A percentile compares a stretch with the other conserved stretches of the same genome.
Evolutionary conservation across 2,113 vertebrate species (phyloP).

Genomic region (Tichodroma muraria): DNA sequence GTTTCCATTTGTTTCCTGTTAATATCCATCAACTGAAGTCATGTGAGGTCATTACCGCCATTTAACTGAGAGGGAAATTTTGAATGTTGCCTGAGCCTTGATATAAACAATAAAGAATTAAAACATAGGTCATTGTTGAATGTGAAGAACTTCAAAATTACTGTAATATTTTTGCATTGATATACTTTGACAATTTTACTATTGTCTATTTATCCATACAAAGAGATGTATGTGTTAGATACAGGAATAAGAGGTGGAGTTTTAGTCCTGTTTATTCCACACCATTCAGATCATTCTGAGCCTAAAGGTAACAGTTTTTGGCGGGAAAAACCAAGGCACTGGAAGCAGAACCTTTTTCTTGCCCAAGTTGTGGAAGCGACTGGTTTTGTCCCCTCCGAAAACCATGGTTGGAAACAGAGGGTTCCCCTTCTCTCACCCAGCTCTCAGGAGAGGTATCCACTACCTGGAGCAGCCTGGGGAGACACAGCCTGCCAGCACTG

Average conservation of each 20-base stretch:
- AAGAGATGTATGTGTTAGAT: neutral
- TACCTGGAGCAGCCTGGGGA: neutral
- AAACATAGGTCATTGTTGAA: neutral
- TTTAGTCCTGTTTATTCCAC: neutral
- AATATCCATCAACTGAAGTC: neutral
- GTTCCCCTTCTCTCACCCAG: neutral
- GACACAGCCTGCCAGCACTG: neutral
- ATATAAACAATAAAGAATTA: neutral
- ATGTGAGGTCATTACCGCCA: neutral
- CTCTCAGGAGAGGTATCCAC: neutral
- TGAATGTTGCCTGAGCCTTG: neutral
- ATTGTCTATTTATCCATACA: neutral
- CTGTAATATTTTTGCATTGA: neutral
- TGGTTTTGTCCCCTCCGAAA: neutral
- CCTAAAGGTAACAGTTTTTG: neutral
- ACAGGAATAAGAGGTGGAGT: neutral
- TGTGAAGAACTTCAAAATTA: neutral
- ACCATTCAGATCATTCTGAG: neutral
- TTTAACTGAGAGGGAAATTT: neutral
- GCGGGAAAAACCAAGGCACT: fast-evolving
- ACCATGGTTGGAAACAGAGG: fast-evolving
- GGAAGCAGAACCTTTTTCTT: neutral
- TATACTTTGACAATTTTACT: neutral
- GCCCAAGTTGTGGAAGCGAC: neutral
- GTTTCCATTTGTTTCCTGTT: neutral